A percentile compares a stretch with the other conserved stretches of the same genome.
phyloP scores from a whole-genome alignment of 64 coral and sea anemone species.

The Stichodactyla mertensii region DNA sequence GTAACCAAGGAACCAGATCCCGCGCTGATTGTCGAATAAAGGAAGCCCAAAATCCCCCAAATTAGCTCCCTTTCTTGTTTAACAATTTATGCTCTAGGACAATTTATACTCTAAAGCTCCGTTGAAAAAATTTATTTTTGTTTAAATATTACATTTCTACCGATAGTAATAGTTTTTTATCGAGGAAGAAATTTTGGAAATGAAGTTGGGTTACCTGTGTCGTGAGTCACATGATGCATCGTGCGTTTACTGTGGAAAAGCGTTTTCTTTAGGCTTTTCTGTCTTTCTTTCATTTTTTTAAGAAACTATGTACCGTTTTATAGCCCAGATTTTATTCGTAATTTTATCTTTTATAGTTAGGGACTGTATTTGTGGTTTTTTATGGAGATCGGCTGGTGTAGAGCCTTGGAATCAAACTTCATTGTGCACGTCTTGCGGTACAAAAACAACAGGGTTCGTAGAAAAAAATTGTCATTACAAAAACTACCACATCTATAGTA shows the following conservation, averaged over 20 bases:
- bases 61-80: too few relatives aligned
- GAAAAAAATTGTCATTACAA: background rate
- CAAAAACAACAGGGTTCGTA: background rate
- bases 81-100: too few relatives aligned
- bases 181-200: background rate
- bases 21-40: background rate
- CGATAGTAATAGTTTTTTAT: background rate
- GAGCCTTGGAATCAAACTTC: background rate
- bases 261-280: background rate
- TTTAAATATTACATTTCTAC: background rate
- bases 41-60: background rate
- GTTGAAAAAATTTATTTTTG: background rate
- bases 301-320: background rate
- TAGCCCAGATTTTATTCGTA: background rate
- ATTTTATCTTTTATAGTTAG: background rate
- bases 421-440: slow-evolving; percentile 13
- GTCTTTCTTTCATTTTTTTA: background rate
- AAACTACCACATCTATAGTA: background rate
- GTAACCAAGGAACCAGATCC: slow-evolving; percentile 53
- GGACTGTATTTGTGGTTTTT: background rate
- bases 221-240: background rate
- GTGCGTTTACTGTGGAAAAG: background rate
- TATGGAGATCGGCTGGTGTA: background rate
- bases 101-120: background rate
- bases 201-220: slow-evolving; percentile 11